These are phyloP conservation scores for Brenthis ino DNA, from an alignment of 2,888 invertebrate genomes.

Conservation along the genomic window DNA sequence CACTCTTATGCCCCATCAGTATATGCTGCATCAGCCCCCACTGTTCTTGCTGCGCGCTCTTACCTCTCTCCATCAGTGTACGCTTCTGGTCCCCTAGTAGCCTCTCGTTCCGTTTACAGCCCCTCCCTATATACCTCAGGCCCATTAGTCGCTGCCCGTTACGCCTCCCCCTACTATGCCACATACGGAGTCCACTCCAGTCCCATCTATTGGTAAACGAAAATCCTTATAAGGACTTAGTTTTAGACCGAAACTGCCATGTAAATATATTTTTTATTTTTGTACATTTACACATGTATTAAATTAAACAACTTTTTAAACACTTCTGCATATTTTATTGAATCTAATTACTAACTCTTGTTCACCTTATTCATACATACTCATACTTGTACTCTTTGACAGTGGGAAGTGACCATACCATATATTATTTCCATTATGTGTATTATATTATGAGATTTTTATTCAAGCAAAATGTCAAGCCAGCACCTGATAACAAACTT, in stretches of 20 bases:
- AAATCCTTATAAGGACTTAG: slow-evolving; percentile 23
- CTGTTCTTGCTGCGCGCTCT: slow-evolving; percentile 43
- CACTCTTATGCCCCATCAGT: slow-evolving; percentile 41
- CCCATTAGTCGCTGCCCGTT: slow-evolving; percentile 32
- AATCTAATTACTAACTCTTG: slow-evolving; percentile 20
- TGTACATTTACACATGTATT: slow-evolving; percentile 37
- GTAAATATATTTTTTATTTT: slow-evolving; percentile 35
- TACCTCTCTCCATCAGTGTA: slow-evolving; percentile 40
- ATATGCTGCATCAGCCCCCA: slow-evolving; percentile 38
- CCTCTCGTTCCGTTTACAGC: slow-evolving; percentile 30
- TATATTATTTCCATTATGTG: not conserved
- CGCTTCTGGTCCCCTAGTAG: slow-evolving; percentile 30
- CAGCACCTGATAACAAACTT: not conserved
- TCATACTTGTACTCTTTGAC: not conserved
- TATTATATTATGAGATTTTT: not conserved
- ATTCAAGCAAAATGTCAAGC: not conserved
- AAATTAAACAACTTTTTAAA: slow-evolving; percentile 32
- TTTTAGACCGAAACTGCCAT: slow-evolving; percentile 30
- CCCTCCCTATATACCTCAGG: slow-evolving; percentile 42
- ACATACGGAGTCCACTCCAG: slow-evolving; percentile 30
- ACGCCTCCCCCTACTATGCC: slow-evolving; percentile 32
- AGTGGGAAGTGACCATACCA: not conserved
- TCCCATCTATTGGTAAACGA: slow-evolving; percentile 37
- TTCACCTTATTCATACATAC: slow-evolving; percentile 21
- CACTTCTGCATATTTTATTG: slow-evolving; percentile 25